phyloP scores from a whole-genome alignment of 2,888 invertebrate genomes.

The Eristalis arbustorum region DNA sequence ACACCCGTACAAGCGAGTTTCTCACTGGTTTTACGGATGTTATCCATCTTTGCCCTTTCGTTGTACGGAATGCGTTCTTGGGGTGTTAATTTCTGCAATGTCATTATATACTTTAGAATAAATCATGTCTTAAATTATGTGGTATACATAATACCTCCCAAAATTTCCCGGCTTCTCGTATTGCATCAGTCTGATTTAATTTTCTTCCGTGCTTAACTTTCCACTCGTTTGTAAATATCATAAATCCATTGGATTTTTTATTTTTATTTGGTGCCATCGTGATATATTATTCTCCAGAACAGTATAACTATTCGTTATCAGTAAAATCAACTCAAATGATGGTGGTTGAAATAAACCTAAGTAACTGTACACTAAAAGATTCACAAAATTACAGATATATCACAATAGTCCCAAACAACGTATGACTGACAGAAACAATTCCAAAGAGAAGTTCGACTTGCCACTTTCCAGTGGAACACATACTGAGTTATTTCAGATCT shows the following conservation, averaged over 20 bases:
- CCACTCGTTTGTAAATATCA: slow-evolving; percentile 76
- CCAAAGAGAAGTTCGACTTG: too few relatives aligned
- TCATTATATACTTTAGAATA: not conserved
- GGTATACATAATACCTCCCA: slow-evolving; percentile 74
- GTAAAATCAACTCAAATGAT: too few relatives aligned
- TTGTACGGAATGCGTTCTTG: slow-evolving; percentile 75
- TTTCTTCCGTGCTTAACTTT: slow-evolving; percentile 70
- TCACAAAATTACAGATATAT: too few relatives aligned
- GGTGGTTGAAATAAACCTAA: too few relatives aligned
- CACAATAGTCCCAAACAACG: too few relatives aligned
- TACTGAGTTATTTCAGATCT: too few relatives aligned
- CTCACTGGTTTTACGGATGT: slow-evolving; percentile 53
- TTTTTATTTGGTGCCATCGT: slow-evolving; percentile 74
- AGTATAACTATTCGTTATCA: too few relatives aligned
- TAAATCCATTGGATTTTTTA: slow-evolving; percentile 72
- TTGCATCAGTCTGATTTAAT: slow-evolving; percentile 71
- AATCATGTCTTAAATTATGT: not conserved
- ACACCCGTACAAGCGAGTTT: slow-evolving; percentile 75
- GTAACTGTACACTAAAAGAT: too few relatives aligned
- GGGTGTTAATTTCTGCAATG: slow-evolving; percentile 73
- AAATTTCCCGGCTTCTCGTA: slow-evolving; percentile 72
- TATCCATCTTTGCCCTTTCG: slow-evolving; percentile 72
- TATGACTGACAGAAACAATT: too few relatives aligned
- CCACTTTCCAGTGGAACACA: too few relatives aligned
- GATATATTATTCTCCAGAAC: not conserved